Evolutionary conservation across 1,140 invertebrate genomes (phyloP).

Genomic region (Macrobrachium nipponense): DNA sequence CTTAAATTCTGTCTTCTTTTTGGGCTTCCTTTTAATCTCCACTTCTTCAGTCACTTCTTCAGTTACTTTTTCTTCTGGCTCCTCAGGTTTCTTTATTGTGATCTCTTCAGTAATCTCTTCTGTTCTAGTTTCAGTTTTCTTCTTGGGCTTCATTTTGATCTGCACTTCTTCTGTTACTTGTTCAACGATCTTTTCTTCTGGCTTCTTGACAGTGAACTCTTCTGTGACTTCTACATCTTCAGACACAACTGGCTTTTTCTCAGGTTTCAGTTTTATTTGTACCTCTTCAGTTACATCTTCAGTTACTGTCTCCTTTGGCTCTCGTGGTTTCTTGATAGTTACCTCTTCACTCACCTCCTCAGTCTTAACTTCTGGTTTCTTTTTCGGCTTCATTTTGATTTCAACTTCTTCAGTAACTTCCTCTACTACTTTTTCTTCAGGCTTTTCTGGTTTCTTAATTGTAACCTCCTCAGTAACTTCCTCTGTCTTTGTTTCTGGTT

Average conservation of each 20-base stretch:
- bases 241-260: constrained; percentile 57
- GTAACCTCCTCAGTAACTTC: constrained; percentile 37
- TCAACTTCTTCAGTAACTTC: constrained; percentile 30
- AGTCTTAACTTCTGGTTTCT: constrained; percentile 68
- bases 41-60: constrained; percentile 49
- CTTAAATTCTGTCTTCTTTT: constrained; percentile 17
- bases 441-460: constrained; percentile 6
- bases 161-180: constrained; percentile 45
- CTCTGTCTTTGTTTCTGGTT: constrained; percentile 60
- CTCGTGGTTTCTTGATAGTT: background rate
- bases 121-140: constrained; percentile 42
- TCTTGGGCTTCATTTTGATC: constrained; percentile 66
- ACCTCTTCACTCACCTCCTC: constrained; percentile 38
- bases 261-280: constrained; percentile 66
- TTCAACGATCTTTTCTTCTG: constrained; percentile 66
- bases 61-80: background rate
- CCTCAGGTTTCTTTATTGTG: constrained; percentile 36
- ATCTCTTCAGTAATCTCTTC: constrained; percentile 28
- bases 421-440: background rate
- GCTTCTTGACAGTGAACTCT: constrained; percentile 60
- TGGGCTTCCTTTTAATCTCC: constrained; percentile 2
- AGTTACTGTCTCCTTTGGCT: constrained; percentile 17
- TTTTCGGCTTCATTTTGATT: constrained; percentile 15
- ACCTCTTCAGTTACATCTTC: constrained; percentile 61
- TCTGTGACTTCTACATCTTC: constrained; percentile 60